Conservation (phyloP, 2,888 invertebrate genomes). For the Frankliniella intonsa region DNA sequence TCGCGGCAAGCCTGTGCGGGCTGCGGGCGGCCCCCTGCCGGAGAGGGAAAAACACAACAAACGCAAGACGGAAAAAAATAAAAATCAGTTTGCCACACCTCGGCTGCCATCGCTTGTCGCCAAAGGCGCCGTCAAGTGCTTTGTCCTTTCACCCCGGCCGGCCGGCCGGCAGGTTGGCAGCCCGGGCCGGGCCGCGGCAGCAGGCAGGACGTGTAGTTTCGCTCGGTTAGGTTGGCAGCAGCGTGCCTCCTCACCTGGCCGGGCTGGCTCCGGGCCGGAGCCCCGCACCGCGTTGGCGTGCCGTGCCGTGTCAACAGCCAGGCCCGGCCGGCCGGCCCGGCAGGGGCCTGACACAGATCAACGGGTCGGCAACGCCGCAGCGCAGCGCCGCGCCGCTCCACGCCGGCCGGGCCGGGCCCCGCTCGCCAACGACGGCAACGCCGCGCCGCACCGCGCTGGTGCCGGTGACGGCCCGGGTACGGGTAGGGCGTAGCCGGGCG, state of each 20-base stretch:
- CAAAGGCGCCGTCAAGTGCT: too few species aligned
- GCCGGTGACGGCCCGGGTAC: background rate
- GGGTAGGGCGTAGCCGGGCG: background rate
- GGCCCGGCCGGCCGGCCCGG: background rate
- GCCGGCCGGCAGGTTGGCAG: background rate
- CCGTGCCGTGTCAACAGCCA: background rate
- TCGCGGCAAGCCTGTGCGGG: too few species aligned
- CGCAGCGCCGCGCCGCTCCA: too few species aligned
- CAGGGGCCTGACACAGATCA: background rate
- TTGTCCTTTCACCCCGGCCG: background rate
- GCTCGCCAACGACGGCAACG: slow-evolving; percentile 3
- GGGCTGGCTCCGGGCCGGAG: background rate
- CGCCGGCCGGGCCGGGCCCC: too few species aligned
- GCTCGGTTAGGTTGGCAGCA: too few species aligned
- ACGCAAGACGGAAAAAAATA: too few species aligned
- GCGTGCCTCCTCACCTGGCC: background rate
- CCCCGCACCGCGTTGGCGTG: background rate
- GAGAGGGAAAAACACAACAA: too few species aligned
- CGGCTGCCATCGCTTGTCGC: too few species aligned
- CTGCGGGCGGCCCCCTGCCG: too few species aligned
- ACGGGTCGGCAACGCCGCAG: background rate
- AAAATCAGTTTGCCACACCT: too few species aligned
- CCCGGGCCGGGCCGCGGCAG: background rate
- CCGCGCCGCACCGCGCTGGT: too few species aligned
- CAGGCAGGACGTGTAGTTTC: background rate